Evolutionary conservation across 2,113 vertebrate species (phyloP).

Genomic region (Megatriorchis doriae): DNA sequence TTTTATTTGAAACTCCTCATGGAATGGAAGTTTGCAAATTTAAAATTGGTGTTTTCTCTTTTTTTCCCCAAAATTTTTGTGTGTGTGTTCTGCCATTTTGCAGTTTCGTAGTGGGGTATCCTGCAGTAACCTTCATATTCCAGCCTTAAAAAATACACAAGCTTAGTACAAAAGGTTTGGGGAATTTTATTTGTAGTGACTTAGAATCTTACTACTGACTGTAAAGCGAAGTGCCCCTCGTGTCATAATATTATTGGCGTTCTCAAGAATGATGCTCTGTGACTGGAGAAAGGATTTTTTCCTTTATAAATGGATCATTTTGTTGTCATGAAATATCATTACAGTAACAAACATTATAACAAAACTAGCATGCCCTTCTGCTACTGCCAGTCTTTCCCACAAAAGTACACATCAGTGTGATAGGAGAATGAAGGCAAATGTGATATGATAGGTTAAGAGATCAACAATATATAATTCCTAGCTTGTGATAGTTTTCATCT

Average conservation of each 20-base stretch:
- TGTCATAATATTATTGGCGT: background rate
- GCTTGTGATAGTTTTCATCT: background rate
- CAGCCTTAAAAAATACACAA: background rate
- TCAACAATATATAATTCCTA: background rate
- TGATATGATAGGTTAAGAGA: background rate
- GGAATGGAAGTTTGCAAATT: background rate
- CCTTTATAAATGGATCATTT: background rate
- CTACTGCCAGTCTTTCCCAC: background rate
- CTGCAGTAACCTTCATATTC: background rate
- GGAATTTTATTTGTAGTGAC: background rate
- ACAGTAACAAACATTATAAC: background rate
- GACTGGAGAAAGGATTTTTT: background rate
- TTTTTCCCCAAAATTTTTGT: accelerated
- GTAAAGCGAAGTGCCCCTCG: background rate
- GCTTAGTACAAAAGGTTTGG: background rate
- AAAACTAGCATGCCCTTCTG: background rate
- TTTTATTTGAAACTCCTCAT: background rate
- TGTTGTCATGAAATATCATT: background rate
- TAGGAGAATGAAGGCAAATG: background rate
- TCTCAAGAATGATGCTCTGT: background rate
- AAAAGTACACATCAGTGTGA: background rate
- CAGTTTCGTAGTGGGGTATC: background rate
- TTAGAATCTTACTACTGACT: background rate
- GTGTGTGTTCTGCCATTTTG: background rate
- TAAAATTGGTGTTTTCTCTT: accelerated